Evolutionary conservation across 2,113 vertebrate genomes (phyloP).

Genomic region (Symphodus melops): DNA sequence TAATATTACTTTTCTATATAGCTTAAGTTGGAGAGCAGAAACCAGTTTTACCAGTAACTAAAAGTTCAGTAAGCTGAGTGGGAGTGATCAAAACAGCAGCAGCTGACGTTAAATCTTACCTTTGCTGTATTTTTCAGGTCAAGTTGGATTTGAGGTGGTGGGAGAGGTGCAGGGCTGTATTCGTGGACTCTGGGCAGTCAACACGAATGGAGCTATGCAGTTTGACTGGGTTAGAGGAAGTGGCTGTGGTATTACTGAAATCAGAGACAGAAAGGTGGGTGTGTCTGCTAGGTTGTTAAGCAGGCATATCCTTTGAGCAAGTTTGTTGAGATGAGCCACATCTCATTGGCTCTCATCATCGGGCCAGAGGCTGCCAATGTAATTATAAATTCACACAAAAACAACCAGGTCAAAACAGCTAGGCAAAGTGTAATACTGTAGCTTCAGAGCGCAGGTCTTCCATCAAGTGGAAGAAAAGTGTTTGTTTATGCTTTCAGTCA

Average conservation of each 20-base stretch:
- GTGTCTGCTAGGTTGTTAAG: constrained; percentile 63
- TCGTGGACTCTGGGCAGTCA: constrained; percentile 86
- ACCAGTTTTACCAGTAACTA: neutral
- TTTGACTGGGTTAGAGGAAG: constrained; percentile 50
- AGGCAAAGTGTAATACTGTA: too few species aligned
- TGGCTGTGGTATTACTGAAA: constrained; percentile 42
- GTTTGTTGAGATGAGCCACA: neutral
- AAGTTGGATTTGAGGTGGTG: constrained; percentile 1
- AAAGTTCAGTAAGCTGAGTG: neutral
- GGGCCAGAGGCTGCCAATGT: too few species aligned
- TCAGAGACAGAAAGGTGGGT: constrained; percentile 60
- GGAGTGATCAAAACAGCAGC: neutral
- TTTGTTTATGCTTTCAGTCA: neutral
- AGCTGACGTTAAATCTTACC: constrained; percentile 46
- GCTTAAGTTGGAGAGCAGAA: neutral
- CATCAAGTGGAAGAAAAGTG: too few species aligned
- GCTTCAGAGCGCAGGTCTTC: too few species aligned
- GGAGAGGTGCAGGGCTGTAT: constrained; percentile 21
- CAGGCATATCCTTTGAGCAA: constrained; percentile 5
- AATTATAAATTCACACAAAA: neutral
- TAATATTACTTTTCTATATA: neutral
- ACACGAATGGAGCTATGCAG: constrained; percentile 75
- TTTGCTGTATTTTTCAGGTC: constrained; percentile 8
- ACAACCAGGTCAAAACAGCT: neutral
- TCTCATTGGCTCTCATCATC: neutral